Evolutionary conservation across 2,113 vertebrate species (phyloP).

Genomic region (Neomonachus schauinslandi): DNA sequence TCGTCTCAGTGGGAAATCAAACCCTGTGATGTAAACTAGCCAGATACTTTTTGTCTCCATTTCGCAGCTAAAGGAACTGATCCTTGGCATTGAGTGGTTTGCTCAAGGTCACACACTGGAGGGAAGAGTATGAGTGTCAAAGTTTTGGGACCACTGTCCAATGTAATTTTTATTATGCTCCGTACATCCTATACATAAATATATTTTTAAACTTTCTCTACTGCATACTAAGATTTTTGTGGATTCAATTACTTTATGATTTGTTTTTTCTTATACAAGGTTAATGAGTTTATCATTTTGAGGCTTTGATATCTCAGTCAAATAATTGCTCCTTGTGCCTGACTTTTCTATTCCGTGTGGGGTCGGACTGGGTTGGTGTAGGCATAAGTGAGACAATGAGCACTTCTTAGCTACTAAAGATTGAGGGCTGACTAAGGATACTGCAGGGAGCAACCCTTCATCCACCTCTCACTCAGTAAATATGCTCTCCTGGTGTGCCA

Average conservation of each 20-base stretch:
- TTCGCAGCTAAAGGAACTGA: neutral
- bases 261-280: neutral
- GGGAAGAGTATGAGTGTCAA: neutral
- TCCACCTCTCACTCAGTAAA: neutral
- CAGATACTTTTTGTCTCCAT: neutral
- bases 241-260: neutral
- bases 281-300: neutral
- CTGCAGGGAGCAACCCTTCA: neutral
- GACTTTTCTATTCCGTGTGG: neutral
- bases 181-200: neutral
- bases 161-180: neutral
- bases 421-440: neutral
- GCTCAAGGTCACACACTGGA: neutral
- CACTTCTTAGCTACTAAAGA: neutral
- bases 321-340: neutral
- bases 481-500: neutral
- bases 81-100: neutral
- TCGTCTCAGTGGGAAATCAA: neutral
- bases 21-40: neutral
- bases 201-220: neutral
- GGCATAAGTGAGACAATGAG: neutral
- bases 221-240: neutral
- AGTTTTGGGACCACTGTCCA: neutral
- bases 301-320: neutral
- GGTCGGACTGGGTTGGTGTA: neutral